Conservation (phyloP, 2,797 vertebrate species). For the Sandelia bainsii region DNA sequence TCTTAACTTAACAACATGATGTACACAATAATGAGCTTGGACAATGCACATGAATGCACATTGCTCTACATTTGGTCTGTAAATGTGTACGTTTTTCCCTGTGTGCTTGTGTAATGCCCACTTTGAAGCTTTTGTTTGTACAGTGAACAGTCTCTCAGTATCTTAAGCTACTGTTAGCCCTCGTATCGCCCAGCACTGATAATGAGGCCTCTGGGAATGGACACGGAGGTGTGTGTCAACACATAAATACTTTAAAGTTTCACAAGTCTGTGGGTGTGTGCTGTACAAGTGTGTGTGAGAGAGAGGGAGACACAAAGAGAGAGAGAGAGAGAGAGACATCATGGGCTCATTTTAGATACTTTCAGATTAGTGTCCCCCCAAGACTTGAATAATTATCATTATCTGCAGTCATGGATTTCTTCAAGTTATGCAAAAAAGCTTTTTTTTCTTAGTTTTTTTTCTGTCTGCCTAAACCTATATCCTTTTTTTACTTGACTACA, state of each 20-base stretch:
- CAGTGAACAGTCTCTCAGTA: conserved; percentile 69
- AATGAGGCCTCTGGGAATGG: conserved; percentile 83
- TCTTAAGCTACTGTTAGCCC: conserved; percentile 66
- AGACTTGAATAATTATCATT: conserved; percentile 41
- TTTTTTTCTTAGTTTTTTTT: not conserved
- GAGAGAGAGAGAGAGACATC: conserved; percentile 7
- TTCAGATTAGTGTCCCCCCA: conserved; percentile 36
- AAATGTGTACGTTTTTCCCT: conserved; percentile 8
- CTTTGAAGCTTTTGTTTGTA: conserved; percentile 77
- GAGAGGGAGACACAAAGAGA: not conserved
- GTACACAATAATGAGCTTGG: conserved; percentile 24
- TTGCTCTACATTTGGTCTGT: conserved; percentile 17
- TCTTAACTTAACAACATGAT: conserved; percentile 18
- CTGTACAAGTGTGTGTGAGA: not conserved
- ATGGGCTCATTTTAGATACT: conserved; percentile 21
- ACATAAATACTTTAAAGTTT: conserved; percentile 62
- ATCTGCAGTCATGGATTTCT: conserved; percentile 47
- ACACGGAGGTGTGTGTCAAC: conserved; percentile 70
- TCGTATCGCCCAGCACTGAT: conserved; percentile 68
- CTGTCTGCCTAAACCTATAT: conserved; percentile 5
- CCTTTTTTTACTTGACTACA: conserved; percentile 1
- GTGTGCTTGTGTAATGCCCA: conserved; percentile 45
- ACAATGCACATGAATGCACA: conserved; percentile 33
- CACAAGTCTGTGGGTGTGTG: conserved; percentile 31
- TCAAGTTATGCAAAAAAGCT: not conserved